These are phyloP conservation scores for Thereva nobilitata DNA, from an alignment of 2,888 invertebrate genomes.

Conservation along the genomic window DNA sequence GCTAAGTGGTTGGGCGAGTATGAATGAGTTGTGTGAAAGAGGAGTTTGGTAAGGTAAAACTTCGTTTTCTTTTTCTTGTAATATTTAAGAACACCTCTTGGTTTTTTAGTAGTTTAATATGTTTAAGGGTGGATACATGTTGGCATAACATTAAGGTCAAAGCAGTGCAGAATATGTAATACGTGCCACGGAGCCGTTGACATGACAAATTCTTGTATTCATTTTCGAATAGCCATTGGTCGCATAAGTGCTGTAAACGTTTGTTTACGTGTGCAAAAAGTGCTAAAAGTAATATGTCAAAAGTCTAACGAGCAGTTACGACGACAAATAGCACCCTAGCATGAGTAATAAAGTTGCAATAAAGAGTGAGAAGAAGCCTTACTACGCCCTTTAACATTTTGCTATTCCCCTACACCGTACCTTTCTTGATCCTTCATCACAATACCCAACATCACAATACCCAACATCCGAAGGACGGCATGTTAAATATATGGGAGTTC, in stretches of 20 bases:
- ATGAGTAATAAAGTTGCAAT: not conserved
- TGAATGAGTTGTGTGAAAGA: not conserved
- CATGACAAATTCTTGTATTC: conserved; percentile 1
- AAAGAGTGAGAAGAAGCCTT: not conserved
- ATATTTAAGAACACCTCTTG: no score
- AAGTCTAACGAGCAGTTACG: conserved; percentile 23
- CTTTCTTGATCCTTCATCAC: not conserved
- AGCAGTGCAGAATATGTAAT: not conserved
- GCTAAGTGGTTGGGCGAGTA: not conserved
- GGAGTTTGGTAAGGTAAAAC: not conserved
- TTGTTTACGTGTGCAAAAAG: conserved; percentile 24
- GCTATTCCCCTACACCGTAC: not conserved
- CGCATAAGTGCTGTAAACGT: conserved; percentile 13
- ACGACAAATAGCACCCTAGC: conserved; percentile 16
- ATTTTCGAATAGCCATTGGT: not conserved
- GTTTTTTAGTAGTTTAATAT: no score
- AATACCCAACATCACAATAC: not conserved
- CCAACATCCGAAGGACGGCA: not conserved
- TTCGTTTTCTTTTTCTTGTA: not conserved
- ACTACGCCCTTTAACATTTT: not conserved
- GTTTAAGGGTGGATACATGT: not conserved
- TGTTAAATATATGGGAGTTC: conserved; percentile 13
- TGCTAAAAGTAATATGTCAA: conserved; percentile 30
- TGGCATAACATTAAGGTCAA: not conserved
- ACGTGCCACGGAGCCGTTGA: not conserved